Conservation (phyloP, 1,140 invertebrate genomes). For the Drosophila orena region DNA sequence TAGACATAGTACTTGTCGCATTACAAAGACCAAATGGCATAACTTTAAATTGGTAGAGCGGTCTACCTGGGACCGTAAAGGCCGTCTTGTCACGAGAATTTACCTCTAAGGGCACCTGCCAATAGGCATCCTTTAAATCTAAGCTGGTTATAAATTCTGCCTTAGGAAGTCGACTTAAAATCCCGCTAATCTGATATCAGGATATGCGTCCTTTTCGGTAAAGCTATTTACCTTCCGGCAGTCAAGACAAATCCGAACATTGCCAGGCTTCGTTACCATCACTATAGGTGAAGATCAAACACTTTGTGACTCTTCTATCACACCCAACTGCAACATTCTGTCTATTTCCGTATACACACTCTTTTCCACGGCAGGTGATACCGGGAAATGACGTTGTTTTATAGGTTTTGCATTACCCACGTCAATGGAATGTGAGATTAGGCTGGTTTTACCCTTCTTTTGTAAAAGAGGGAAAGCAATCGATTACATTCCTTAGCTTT, state of each 20-base stretch:
- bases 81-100: background rate
- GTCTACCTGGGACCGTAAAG: background rate
- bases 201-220: background rate
- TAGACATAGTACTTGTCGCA: background rate
- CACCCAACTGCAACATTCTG: background rate
- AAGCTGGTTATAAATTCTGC: background rate
- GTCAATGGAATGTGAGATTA: no score
- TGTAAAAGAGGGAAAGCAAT: background rate
- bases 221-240: background rate
- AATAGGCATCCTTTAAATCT: background rate
- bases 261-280: background rate
- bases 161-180: background rate
- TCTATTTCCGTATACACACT: background rate
- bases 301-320: slow-evolving; percentile 1
- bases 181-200: background rate
- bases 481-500: background rate
- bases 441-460: background rate
- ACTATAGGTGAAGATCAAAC: background rate
- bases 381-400: slow-evolving; percentile 1
- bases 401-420: background rate
- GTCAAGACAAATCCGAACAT: background rate
- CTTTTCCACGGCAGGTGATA: background rate
- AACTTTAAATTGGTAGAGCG: background rate
- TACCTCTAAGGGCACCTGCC: background rate
- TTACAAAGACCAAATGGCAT: background rate